These are phyloP conservation scores for Drosophila lini DNA, from an alignment of 1,140 invertebrate genomes.

Conservation along the genomic window DNA sequence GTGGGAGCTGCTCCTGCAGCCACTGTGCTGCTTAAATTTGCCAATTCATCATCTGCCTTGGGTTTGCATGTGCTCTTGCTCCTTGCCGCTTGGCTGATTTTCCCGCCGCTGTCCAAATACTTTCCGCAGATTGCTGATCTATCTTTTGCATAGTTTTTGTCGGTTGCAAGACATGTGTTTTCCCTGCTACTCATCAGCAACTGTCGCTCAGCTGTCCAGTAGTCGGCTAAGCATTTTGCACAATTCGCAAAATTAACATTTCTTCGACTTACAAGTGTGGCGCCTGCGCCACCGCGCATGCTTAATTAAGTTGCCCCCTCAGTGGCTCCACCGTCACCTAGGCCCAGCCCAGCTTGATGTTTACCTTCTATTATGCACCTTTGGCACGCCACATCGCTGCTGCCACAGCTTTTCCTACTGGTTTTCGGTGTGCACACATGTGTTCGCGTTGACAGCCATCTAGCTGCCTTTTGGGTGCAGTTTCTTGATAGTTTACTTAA, in stretches of 20 bases:
- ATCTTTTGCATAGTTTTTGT: slow-evolving; percentile 24
- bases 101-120: slow-evolving; percentile 25
- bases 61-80: slow-evolving; percentile 50
- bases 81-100: slow-evolving; percentile 54
- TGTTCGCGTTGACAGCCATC: slow-evolving; percentile 49
- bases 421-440: slow-evolving; percentile 19
- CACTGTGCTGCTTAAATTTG: slow-evolving; percentile 12
- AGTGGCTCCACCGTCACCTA: slow-evolving; percentile 26
- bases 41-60: slow-evolving; percentile 69
- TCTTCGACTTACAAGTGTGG: slow-evolving; percentile 50
- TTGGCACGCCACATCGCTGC: slow-evolving; percentile 20
- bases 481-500: slow-evolving; percentile 48
- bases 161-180: slow-evolving; percentile 30
- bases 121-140: slow-evolving; percentile 42
- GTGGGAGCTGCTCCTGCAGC: slow-evolving; percentile 14
- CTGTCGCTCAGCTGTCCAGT: slow-evolving; percentile 51
- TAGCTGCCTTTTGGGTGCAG: slow-evolving; percentile 21
- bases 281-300: slow-evolving; percentile 64
- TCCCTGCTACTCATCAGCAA: slow-evolving; percentile 51
- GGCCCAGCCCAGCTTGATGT: slow-evolving; percentile 29
- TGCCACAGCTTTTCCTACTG: slow-evolving; percentile 31
- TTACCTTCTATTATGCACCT: slow-evolving; percentile 51
- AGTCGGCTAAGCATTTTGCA: slow-evolving; percentile 48
- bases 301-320: slow-evolving; percentile 65
- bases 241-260: slow-evolving; percentile 61